phyloP scores from a whole-genome alignment of 1,140 invertebrate genomes.

The Onthophagus taurus region DNA sequence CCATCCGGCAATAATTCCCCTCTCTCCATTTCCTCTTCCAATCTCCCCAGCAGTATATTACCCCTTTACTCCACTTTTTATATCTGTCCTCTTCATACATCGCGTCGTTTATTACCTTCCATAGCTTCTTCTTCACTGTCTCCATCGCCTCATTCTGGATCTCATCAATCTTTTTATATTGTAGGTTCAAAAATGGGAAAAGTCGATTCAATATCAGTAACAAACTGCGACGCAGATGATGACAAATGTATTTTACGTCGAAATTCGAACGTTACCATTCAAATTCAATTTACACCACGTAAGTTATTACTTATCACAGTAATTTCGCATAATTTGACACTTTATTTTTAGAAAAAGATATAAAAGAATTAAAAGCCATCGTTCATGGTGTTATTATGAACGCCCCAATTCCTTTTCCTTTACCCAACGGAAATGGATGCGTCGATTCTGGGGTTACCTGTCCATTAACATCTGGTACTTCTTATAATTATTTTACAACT shows the following conservation, averaged over 20 bases:
- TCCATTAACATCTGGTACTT: constrained; percentile 48
- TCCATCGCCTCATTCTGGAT: no score
- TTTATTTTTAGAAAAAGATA: constrained; percentile 36
- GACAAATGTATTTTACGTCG: constrained; percentile 48
- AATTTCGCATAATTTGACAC: background rate
- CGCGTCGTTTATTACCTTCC: no score
- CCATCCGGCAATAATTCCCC: no score
- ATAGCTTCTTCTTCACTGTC: no score
- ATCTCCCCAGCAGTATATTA: no score
- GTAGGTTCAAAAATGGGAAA: background rate
- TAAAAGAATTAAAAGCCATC: constrained; percentile 43
- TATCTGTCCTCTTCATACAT: no score
- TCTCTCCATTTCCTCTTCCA: no score
- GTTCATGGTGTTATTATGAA: constrained; percentile 62
- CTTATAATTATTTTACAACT: constrained; percentile 49
- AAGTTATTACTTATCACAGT: constrained; percentile 28
- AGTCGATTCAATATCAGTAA: constrained; percentile 29
- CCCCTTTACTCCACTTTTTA: no score
- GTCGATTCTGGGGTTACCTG: constrained; percentile 52
- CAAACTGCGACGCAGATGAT: constrained; percentile 44
- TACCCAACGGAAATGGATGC: constrained; percentile 60
- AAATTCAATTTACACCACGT: constrained; percentile 49
- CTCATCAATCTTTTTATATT: constrained; percentile 1
- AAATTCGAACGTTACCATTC: constrained; percentile 50
- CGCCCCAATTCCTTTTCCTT: constrained; percentile 58